A percentile compares a stretch with the other conserved stretches of the same genome.
Evolutionary conservation across 2,888 invertebrate species (phyloP).

Genomic region (Empis livida): DNA sequence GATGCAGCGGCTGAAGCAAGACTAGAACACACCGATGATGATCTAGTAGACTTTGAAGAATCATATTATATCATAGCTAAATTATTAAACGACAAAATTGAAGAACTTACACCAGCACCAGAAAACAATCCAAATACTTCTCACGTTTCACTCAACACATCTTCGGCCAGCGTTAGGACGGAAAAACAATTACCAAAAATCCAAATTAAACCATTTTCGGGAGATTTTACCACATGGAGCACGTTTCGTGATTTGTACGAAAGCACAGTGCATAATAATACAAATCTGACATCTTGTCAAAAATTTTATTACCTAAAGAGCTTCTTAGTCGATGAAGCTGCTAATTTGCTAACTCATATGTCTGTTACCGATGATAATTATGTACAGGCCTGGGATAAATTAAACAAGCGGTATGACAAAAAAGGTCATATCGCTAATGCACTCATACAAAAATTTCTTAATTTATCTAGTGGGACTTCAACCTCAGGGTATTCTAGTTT

Average conservation of each 20-base stretch:
- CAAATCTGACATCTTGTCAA: constrained; percentile 9
- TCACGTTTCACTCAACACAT: too few species aligned
- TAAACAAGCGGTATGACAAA: constrained; percentile 9
- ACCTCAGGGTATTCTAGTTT: neutral
- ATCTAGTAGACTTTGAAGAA: too few species aligned
- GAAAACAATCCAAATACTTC: too few species aligned
- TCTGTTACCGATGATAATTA: constrained; percentile 10
- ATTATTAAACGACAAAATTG: too few species aligned
- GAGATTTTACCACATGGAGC: constrained; percentile 12
- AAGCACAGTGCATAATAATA: too few species aligned
- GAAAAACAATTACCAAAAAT: constrained; percentile 19
- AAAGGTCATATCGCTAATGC: constrained; percentile 6
- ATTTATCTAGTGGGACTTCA: constrained; percentile 3
- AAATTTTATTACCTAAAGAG: constrained; percentile 12
- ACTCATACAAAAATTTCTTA: constrained; percentile 7
- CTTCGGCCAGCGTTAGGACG: too few species aligned
- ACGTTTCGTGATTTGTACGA: constrained; percentile 10
- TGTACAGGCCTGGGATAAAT: constrained; percentile 9
- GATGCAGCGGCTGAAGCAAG: too few species aligned
- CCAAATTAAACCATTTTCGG: constrained; percentile 7
- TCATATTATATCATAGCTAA: too few species aligned
- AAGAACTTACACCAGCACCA: too few species aligned
- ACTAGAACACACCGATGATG: too few species aligned
- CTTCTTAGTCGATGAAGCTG: constrained; percentile 9
- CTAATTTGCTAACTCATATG: constrained; percentile 10